Conservation (phyloP, 2,113 vertebrate species). For the Upupa epops region DNA sequence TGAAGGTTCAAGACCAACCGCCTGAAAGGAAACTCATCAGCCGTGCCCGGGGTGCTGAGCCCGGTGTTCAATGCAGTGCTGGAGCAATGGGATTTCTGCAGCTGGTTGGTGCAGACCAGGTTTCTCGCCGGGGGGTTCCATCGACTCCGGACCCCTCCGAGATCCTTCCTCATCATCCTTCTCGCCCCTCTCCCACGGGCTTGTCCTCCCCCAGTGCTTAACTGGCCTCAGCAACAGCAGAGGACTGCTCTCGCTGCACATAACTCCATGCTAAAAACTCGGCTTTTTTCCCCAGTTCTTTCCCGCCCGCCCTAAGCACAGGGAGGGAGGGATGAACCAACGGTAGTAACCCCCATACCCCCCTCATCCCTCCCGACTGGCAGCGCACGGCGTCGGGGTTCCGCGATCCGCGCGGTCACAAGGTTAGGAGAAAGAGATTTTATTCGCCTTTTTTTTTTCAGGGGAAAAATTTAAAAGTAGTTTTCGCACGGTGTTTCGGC, state of each 20-base stretch:
- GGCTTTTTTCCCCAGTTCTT: rapidly evolving
- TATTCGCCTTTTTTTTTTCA: not conserved
- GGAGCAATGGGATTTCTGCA: not conserved
- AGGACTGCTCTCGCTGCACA: not conserved
- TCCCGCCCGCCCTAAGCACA: not conserved
- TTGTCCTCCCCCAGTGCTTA: not conserved
- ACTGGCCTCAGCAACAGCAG: not conserved
- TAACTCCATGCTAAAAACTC: not conserved
- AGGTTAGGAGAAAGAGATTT: not conserved
- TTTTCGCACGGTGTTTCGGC: not conserved
- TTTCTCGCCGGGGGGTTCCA: not conserved
- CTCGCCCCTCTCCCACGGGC: not conserved
- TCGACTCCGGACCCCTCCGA: not conserved
- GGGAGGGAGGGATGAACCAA: not conserved
- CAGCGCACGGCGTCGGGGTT: not conserved
- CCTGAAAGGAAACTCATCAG: slow-evolving; percentile 32
- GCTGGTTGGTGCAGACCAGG: rapidly evolving
- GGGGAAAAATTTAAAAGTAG: not conserved
- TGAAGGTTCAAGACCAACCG: slow-evolving; percentile 39
- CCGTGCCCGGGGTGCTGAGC: not conserved
- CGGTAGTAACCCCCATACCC: too few relatives aligned
- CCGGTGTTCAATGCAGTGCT: not conserved
- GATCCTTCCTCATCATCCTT: not conserved
- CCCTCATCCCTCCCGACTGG: not conserved
- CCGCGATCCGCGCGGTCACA: not conserved